Conservation (phyloP, 2,797 vertebrate species). For the Micrastur ruficollis region DNA sequence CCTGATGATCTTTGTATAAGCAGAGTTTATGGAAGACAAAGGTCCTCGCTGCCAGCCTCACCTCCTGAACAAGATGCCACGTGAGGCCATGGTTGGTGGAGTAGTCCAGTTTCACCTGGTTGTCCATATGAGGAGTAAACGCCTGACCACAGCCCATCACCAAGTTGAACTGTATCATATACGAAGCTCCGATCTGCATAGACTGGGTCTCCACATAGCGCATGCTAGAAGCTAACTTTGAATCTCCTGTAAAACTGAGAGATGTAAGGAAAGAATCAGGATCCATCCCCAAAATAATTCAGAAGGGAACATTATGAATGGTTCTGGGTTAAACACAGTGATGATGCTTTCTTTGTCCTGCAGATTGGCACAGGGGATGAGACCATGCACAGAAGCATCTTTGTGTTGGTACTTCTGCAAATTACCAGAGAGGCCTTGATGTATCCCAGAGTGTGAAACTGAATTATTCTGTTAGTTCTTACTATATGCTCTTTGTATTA, state of each 20-base stretch:
- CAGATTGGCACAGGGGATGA: not conserved
- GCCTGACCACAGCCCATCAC: conserved; percentile 93
- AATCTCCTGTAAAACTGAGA: conserved; percentile 93
- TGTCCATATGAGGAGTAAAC: conserved; percentile 93
- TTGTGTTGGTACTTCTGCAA: not conserved
- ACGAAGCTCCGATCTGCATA: conserved; percentile 96
- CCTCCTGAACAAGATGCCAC: conserved; percentile 98
- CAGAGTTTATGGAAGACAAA: not conserved
- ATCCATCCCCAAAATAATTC: not conserved
- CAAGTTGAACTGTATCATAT: conserved; percentile 95
- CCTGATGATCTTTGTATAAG: not conserved
- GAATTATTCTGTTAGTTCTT: conserved; percentile 22
- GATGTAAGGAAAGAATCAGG: conserved; percentile 4
- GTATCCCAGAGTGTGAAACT: not conserved
- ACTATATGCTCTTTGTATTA: not conserved
- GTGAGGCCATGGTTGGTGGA: conserved; percentile 98
- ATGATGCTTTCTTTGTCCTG: not conserved
- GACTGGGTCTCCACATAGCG: conserved; percentile 98
- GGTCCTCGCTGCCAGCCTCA: conserved; percentile 45
- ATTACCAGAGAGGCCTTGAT: not conserved
- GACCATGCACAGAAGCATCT: not conserved
- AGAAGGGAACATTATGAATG: not conserved
- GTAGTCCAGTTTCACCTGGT: conserved; percentile 95
- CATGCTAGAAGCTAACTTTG: conserved; percentile 89
- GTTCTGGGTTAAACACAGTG: not conserved